Conservation (phyloP, 2,888 invertebrate genomes). For the Drosophila flavopinicola region DNA sequence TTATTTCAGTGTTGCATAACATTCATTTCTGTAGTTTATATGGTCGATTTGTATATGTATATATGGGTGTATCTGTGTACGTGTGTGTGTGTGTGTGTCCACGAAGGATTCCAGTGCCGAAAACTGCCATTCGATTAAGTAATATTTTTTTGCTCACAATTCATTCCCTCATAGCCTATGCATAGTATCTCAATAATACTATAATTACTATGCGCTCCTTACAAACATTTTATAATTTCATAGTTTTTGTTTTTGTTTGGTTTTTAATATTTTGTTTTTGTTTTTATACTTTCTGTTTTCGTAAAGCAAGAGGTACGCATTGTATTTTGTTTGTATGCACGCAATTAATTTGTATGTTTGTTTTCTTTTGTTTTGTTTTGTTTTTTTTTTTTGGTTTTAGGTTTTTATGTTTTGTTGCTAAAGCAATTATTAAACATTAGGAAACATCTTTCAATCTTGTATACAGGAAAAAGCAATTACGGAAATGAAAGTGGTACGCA, state of each 20-base stretch:
- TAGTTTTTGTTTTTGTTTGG: slow-evolving; percentile 33
- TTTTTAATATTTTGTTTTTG: slow-evolving; percentile 41
- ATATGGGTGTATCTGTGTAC: slow-evolving; percentile 22
- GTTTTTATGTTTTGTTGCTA: slow-evolving; percentile 51
- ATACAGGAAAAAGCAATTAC: slow-evolving; percentile 56
- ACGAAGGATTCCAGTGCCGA: slow-evolving; percentile 29
- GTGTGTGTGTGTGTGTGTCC: slow-evolving; percentile 11
- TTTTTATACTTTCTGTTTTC: slow-evolving; percentile 61
- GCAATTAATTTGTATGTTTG: slow-evolving; percentile 36
- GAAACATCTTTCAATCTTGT: slow-evolving; percentile 55
- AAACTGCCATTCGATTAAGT: slow-evolving; percentile 53
- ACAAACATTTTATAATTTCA: slow-evolving; percentile 34
- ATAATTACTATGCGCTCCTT: slow-evolving; percentile 39
- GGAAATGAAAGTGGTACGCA: slow-evolving; percentile 31
- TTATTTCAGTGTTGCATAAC: slow-evolving; percentile 21
- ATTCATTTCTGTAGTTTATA: slow-evolving; percentile 19
- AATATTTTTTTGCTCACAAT: slow-evolving; percentile 63
- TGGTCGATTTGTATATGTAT: slow-evolving; percentile 24
- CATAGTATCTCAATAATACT: slow-evolving; percentile 16
- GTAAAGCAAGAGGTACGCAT: slow-evolving; percentile 81
- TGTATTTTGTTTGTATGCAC: slow-evolving; percentile 69
- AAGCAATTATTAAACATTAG: slow-evolving; percentile 73
- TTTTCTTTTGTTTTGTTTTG: slow-evolving; percentile 20
- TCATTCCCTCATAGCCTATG: slow-evolving; percentile 35
- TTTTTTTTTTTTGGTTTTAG: slow-evolving; percentile 19